Percentiles rank a stretch among this genome's conserved stretches.
Conservation (phyloP, 2,888 invertebrate genomes). For the Pardosa pseudoannulata region DNA sequence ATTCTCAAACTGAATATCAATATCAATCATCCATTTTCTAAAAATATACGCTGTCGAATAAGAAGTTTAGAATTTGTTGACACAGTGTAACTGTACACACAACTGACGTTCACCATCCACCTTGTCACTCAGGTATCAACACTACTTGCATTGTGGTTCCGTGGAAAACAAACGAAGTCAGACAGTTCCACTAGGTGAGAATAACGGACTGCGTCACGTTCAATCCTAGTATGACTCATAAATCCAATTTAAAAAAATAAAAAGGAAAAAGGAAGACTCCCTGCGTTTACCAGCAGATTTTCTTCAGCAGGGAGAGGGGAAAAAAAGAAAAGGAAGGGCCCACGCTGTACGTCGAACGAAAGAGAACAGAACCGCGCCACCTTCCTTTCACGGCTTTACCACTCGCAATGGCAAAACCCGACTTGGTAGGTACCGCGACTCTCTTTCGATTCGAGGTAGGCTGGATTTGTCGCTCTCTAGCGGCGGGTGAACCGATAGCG, state of each 20-base stretch:
- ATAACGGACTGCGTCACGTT: neutral
- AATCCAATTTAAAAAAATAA: neutral
- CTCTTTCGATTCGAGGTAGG: neutral
- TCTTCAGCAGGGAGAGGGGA: neutral
- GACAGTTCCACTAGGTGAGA: neutral
- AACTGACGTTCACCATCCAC: no score
- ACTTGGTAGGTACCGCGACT: neutral
- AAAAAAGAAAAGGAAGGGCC: slow-evolving; percentile 3
- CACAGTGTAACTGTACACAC: no score
- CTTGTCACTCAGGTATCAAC: no score
- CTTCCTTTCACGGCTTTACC: neutral
- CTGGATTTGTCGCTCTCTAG: neutral
- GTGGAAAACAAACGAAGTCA: no score
- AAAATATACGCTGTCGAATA: no score
- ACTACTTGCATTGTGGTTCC: no score
- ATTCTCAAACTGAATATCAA: no score
- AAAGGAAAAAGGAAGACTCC: neutral
- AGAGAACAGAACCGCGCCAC: neutral
- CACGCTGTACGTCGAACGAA: neutral
- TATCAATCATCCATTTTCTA: no score
- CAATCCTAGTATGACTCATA: neutral
- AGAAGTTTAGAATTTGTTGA: no score
- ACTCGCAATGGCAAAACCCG: neutral
- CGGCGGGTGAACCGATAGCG: neutral
- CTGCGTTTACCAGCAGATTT: neutral